Base-by-base conservation (phyloP, 1,140 invertebrate genomes). In the Oscheius sp. region DNA sequence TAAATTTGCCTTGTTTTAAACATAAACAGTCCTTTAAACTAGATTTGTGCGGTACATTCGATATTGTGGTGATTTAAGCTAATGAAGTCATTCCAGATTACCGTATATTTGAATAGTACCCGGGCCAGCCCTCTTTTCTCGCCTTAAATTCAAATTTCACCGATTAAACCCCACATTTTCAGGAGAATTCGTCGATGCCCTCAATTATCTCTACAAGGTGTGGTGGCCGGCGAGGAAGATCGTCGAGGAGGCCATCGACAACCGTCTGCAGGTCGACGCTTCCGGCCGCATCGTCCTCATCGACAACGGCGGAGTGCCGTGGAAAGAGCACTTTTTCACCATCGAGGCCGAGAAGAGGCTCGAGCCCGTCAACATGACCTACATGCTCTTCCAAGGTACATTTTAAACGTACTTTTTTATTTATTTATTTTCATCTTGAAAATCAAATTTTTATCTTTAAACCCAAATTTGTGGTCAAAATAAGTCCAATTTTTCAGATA, bases 251-350 rank as follows among this genome's bases (percentile, higher is more conserved):
- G 89, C 92, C 0, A 83, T 97, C 4, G 83, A 90, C 63, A 87
- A 89, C 15, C 87, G 94, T 59, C 89, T 80, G 1, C 62, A 87
- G 88, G 84, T 89, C 4, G 88, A 91, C 82, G 64, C 85, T n/a
- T 89, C 88, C 83, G 94, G 94, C 0, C 88, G 92, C 86, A 93
- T 97, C 67, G 86, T 96, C 0, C 85, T 90, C 66, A 87, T 97
- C 34, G 46, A 72, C 4, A 72, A 83, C 15, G 86, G 86, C 1
- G 85, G 88, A n/a, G 90, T 89, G 79, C 93, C 94, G 0, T 97
- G 94, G 93, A 92, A 93, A 82, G 90, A 93, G 64, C 93, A 96
- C 86, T 87, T 96, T 34, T 90, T 90, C 78, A 86, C 88, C 45
- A 79, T 97, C 59, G 95, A 97, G 87, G 87, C 90, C 75, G 90